Percentiles rank a stretch among this genome's conserved stretches.
These are phyloP conservation scores for Steromphala cineraria DNA, from an alignment of 2,888 invertebrate genomes.

Conservation along the genomic window DNA sequence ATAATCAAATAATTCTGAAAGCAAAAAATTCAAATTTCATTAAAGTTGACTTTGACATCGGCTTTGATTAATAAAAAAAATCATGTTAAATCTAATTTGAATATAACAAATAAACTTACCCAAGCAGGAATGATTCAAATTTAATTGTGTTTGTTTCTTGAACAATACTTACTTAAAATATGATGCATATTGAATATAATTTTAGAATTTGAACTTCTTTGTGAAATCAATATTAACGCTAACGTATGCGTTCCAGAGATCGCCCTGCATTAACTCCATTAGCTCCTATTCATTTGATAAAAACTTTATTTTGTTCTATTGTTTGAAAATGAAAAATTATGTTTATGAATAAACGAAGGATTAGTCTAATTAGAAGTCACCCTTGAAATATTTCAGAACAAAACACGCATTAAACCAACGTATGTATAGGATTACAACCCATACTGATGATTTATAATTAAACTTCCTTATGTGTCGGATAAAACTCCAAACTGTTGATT, in stretches of 20 bases:
- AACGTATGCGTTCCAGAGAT: too few relatives aligned
- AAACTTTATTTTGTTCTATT: too few relatives aligned
- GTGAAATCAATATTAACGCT: too few relatives aligned
- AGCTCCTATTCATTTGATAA: too few relatives aligned
- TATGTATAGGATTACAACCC: too few relatives aligned
- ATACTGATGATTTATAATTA: too few relatives aligned
- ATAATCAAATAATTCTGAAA: not conserved
- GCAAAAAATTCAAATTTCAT: not conserved
- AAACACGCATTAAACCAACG: not conserved
- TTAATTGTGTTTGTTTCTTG: not conserved
- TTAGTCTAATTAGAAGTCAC: not conserved
- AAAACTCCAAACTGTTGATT: not conserved
- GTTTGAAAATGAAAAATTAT: not conserved
- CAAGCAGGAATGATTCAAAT: not conserved
- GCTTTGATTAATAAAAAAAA: not conserved
- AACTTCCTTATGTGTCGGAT: too few relatives aligned
- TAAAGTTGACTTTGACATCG: not conserved
- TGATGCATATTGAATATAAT: not conserved
- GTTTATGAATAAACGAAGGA: not conserved
- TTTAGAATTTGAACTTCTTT: not conserved
- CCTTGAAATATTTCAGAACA: not conserved
- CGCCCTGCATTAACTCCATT: too few relatives aligned
- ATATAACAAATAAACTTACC: not conserved
- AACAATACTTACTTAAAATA: not conserved
- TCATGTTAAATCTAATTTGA: not conserved